Base-by-base conservation (phyloP, 1,140 invertebrate genomes). In the Thalassaphorura encarpata region DNA sequence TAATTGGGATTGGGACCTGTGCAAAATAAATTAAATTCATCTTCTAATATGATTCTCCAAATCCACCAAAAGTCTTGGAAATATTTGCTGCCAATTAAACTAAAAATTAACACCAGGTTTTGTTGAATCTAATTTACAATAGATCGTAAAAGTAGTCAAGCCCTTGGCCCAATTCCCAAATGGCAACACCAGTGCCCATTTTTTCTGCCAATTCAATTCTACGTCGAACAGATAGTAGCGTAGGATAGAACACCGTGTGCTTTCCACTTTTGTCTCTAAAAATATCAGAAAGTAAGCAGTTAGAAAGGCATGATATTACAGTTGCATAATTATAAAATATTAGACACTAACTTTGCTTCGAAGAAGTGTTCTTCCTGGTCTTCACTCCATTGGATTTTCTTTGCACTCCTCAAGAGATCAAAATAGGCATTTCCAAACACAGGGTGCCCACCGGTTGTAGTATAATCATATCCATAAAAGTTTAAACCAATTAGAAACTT, bases 91-190 rank as follows among this genome's bases (percentile, higher is more conserved):
- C n/a, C n/a, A n/a, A n/a, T n/a, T n/a, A n/a, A n/a, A n/a, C n/a
- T n/a, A n/a, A n/a, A n/a, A n/a, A n/a, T n/a, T n/a, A n/a, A n/a
- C n/a, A n/a, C n/a, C n/a, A n/a, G n/a, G n/a, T n/a, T n/a, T n/a
- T n/a, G n/a, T n/a, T n/a, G n/a, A n/a, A n/a, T n/a, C n/a, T n/a
- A n/a, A n/a, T n/a, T n/a, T 78, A 93, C 60, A 96, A 76, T 64
- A 95, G 76, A 78, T 95, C 90, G 71, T 91, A 95, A 72, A 97
- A 97, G 71, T 91, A 96, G 73, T 93, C 83, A 6, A 96, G 73
- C 33, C 93, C 93, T 77, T 97, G 92, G 3, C 93, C 92, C 18
- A 96, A 72, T 72, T 97, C 93, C 93, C 93, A 97, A 68, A 97
- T 86, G 0, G 90, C 85, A 43, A 96, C 74, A 3, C 92, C 91